Base-by-base conservation (phyloP, 1,140 invertebrate genomes). In the Leptinotarsa lineolata region DNA sequence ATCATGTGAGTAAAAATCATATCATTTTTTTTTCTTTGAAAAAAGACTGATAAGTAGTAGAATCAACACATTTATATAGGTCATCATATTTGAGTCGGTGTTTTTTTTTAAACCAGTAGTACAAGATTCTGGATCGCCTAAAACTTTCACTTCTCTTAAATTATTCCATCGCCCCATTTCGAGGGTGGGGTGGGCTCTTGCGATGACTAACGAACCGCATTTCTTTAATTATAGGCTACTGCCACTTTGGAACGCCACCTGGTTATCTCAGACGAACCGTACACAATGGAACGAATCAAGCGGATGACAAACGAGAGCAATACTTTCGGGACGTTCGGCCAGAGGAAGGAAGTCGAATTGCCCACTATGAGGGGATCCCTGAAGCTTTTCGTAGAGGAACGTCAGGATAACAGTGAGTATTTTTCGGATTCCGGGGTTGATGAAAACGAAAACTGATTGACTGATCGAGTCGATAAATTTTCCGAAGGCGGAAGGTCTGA, bases 221-320 rank as follows among this genome's bases (percentile, higher is more conserved):
- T 54, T 18, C 16, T n/a, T 54, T 3, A 39, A 20, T 70, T 87
- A 15, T 80, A 94, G 93, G 90, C 91, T 0, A 90, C 90, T 73
- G 90, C 92, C 84, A 93, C 95, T 78, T 83, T 95, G 78, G 92
- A 95, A 84, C 87, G 93, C 60, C 94, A 96, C 83, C 85, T 95
- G 59, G 90, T 95, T 11, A 88, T 94, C 70, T 88, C 90, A 0
- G 90, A 92, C 72, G 86, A 87, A 68, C 88, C 88, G 3, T 94
- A 90, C 80, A 93, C 92, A 21, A 94, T 96, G 87, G 91, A 92
- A 48, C 90, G 93, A 79, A 85, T 97, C 54, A 91, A 90, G 75
- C 84, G 89, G 74, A 83, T 91, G 74, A 88, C 90, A 0, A 88
- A 88, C 72, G 86, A 89, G 72, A 77, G 78, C 2, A 82, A 74